Percentiles rank a stretch among this genome's conserved stretches.
phyloP scores from a whole-genome alignment of 1,140 invertebrate species.

The Heliothis subflexa region DNA sequence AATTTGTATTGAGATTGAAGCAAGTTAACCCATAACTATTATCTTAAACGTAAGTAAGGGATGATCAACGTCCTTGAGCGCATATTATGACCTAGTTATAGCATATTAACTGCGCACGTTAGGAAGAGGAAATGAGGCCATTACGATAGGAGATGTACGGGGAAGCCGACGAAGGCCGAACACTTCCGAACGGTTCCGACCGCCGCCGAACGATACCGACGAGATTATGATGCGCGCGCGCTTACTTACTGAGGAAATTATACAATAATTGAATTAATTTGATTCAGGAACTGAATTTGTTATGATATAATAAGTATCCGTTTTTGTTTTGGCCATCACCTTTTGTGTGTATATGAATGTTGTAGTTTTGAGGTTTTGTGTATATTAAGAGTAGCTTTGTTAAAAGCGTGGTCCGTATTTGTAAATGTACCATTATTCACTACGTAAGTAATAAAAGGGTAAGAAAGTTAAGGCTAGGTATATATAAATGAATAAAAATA shows the following conservation, averaged over 20 bases:
- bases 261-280: constrained; percentile 39
- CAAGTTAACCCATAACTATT: no score
- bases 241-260: constrained; percentile 27
- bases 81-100: constrained; percentile 47
- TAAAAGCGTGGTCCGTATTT: no score
- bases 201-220: constrained; percentile 15
- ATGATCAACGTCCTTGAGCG: constrained; percentile 27
- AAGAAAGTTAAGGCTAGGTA: no score
- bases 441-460: no score
- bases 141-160: constrained; percentile 61
- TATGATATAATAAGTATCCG: constrained; percentile 42
- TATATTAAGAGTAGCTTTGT: neutral
- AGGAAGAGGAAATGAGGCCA: constrained; percentile 68
- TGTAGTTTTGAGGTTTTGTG: neutral
- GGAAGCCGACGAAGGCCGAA: constrained; percentile 32
- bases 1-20: no score
- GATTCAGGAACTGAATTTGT: neutral
- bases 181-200: constrained; percentile 56
- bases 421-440: no score
- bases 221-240: neutral
- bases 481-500: no score
- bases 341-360: constrained; percentile 1
- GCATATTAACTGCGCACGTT: constrained; percentile 38
- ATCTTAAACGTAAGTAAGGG: neutral
- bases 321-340: constrained; percentile 34